These are phyloP conservation scores for Scaptomyza flava DNA, from an alignment of 2,888 invertebrate species.

Conservation along the genomic window DNA sequence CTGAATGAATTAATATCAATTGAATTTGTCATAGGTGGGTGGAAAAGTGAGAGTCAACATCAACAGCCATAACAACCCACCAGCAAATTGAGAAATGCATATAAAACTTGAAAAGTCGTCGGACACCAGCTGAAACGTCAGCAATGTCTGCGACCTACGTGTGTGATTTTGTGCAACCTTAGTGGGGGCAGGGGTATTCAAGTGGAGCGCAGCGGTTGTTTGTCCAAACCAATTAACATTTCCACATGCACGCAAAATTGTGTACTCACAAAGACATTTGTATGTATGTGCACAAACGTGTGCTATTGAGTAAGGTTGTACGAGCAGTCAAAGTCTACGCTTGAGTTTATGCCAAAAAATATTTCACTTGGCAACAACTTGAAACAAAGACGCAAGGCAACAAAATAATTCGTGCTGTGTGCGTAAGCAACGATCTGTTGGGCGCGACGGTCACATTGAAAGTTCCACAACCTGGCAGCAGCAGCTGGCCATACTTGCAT, in stretches of 20 bases:
- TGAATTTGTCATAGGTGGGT: conserved; percentile 54
- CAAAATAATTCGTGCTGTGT: conserved; percentile 15
- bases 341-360: conserved; percentile 28
- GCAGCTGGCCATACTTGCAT: conserved; percentile 32
- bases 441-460: conserved; percentile 36
- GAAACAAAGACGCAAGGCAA: conserved; percentile 28
- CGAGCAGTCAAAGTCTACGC: conserved; percentile 11
- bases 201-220: conserved; percentile 34
- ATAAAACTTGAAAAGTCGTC: conserved; percentile 31
- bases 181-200: conserved; percentile 52
- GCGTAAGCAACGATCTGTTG: conserved; percentile 56
- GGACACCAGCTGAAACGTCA: conserved; percentile 28
- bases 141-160: conserved; percentile 24
- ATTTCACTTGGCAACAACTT: conserved; percentile 59
- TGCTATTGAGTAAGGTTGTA: conserved; percentile 38
- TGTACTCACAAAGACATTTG: neutral
- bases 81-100: conserved; percentile 11
- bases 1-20: conserved; percentile 47
- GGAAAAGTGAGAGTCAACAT: conserved; percentile 41
- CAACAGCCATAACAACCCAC: neutral
- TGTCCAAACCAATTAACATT: conserved; percentile 35
- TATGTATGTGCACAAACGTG: neutral
- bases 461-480: conserved; percentile 21
- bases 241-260: conserved; percentile 3
- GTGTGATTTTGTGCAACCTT: conserved; percentile 47